Evolutionary conservation across 2,113 vertebrate genomes (phyloP).

Genomic region (Colius striatus): DNA sequence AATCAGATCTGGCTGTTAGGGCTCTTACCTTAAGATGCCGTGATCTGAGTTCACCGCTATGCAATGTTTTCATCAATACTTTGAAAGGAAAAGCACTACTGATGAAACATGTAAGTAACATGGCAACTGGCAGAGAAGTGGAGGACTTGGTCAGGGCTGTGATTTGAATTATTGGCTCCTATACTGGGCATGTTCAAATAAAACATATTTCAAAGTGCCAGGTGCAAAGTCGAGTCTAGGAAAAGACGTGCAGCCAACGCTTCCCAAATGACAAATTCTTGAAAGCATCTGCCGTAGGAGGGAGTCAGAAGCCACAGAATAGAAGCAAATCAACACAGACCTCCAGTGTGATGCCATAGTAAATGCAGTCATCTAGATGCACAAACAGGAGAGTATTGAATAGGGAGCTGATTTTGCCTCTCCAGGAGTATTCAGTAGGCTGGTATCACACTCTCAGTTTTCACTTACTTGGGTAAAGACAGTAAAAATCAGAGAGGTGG

Average conservation of each 20-base stretch:
- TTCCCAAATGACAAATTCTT: background rate
- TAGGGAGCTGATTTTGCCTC: slow-evolving; percentile 18
- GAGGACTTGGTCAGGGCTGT: background rate
- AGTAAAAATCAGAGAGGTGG: background rate
- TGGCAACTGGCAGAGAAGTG: background rate
- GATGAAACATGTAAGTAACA: background rate
- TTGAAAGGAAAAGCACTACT: background rate
- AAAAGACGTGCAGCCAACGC: background rate
- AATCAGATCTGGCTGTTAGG: background rate
- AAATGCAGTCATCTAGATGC: background rate
- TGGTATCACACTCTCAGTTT: background rate
- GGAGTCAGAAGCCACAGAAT: background rate
- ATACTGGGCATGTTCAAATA: background rate
- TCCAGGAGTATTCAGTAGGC: background rate
- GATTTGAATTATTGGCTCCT: background rate
- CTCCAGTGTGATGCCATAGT: background rate
- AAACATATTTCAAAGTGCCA: background rate
- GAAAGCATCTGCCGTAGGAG: background rate
- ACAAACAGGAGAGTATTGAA: background rate
- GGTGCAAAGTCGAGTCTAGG: background rate
- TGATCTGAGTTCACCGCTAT: background rate
- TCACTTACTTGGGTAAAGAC: background rate
- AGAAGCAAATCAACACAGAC: background rate
- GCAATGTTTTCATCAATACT: background rate
- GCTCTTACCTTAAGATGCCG: background rate